Base-by-base conservation (phyloP, 2,888 invertebrate species). In the Odontocerum albicorne region DNA sequence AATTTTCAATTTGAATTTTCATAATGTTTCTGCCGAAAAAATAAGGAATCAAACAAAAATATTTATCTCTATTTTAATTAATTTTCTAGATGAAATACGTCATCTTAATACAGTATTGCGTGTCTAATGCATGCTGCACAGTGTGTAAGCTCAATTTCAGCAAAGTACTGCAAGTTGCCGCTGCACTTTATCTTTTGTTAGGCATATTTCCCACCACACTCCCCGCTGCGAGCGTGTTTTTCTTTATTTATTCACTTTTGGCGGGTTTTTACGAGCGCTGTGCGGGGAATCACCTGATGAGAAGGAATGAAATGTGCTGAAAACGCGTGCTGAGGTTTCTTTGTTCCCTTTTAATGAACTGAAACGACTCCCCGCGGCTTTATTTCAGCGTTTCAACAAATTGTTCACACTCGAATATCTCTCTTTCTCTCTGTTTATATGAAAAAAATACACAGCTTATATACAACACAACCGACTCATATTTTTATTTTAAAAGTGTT, bases 231-330 rank as follows among this genome's bases (percentile, higher is more conserved):
- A 17, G 38, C 27, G 32, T 52, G 16, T 19, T 21, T 10, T 16
- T 36, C 32, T 42, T 49, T 55, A 55, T 50, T 49, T 55, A 55
- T 55, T 55, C 40, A 55, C 40, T 55, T 55, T 46, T 27, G 40
- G 55, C 44, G 55, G 20, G 38, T 55, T 55, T 55, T 55, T 55
- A 50, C 45, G 55, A 50, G 27, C 38, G 32, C 38, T 40, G 45
- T 32, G 36, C 16, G 19, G 27, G 44, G 21, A 39, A 49, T 45
- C 38, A 33, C 45, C 49, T 27, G 49, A 50, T 49, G 49, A 49
- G 38, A 19, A 44, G 21, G 49, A 49, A 55, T 55, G 38, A 55
- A 55, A 49, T 32, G 55, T 33, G 49, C 22, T 49, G 20, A 13
- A 31, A 31, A 17, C 22, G 43, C 43, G 38, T 27, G 43, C 49